Evolutionary conservation across 2,888 invertebrate genomes (phyloP), one percentile per base, ranked within the genome.

Genomic region (Epiblema foenella): DNA sequence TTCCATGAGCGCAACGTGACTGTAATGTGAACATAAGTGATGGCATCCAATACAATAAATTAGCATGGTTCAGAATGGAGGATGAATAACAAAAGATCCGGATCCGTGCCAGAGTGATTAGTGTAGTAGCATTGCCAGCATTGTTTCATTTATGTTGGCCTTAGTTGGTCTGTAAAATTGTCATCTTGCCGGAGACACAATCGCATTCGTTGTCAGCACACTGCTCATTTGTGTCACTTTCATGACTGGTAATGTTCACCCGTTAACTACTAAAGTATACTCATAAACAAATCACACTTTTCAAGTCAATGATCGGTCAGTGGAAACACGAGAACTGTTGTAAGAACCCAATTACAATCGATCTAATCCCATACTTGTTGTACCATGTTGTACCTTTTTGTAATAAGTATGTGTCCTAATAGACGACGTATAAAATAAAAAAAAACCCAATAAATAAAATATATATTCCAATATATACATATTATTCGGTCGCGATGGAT

Each of bases 81-180:
- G 33, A 24, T 39, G 60, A 51, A 68, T 59, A 52, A 63, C 62
- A 63, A 63, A 67, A 37, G 58, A 58, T 58, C 49, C 67, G 67
- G 49, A 58, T 33, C 29, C 37, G 20, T 63, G 57, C 56, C 57
- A 63, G 60, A 57, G 63, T 57, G 46, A 56, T 63, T 56, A 57
- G 63, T 56, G 49, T n/a, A 33, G 29, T 52, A 37, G 24, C 54
- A 54, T 51, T 17, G 29, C 29, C 65, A 33, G 57, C 65, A 66
- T 66, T 66, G 65, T 66, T 66, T 65, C n/a, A 57, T 42, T 39
- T 37, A 58, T 18, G 37, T 39, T 39, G 39, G 33, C 57, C 57
- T 11, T 20, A 18, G 24, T 20, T 20, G 12, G 37, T 39, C 42
- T 59, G 24, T 60, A 60, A 46, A 39, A 37, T 46, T 33, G 49